A percentile compares a stretch with the other conserved stretches of the same genome.
Conservation (phyloP, 2,113 vertebrate genomes). For the Clarias batrachus region DNA sequence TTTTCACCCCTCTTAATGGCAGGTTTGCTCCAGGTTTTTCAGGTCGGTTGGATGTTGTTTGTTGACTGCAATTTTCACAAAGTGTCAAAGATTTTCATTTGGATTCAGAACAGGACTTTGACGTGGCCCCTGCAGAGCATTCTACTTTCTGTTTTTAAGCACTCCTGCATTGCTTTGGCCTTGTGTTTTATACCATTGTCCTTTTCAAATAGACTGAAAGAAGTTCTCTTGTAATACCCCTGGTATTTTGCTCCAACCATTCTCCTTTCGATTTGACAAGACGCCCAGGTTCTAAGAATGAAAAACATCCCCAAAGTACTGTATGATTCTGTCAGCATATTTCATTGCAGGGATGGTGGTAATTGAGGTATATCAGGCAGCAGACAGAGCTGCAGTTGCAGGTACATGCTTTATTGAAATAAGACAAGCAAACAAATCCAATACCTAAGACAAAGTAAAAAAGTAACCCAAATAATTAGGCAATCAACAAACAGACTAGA, state of each 20-base stretch:
- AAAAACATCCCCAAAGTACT: neutral
- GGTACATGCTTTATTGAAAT: neutral
- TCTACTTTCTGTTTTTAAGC: neutral
- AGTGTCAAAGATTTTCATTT: neutral
- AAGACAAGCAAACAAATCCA: neutral
- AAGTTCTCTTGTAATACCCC: neutral
- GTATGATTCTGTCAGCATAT: neutral
- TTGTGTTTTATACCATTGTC: neutral
- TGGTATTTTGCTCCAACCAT: neutral
- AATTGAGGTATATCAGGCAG: neutral
- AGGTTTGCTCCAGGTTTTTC: neutral
- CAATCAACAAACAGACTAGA: neutral
- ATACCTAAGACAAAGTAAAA: neutral
- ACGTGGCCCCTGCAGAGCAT: neutral
- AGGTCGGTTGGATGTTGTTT: neutral
- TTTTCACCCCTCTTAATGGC: neutral
- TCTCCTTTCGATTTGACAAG: neutral
- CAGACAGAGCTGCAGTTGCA: neutral
- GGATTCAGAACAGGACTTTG: neutral
- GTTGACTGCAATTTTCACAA: neutral
- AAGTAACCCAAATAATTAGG: neutral
- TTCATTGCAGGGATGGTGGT: neutral
- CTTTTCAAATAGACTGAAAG: neutral
- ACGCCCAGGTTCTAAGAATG: neutral
- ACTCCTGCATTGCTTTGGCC: neutral